phyloP scores from a whole-genome alignment of 2,797 vertebrate species.

The Coranthus polyacanthus region DNA sequence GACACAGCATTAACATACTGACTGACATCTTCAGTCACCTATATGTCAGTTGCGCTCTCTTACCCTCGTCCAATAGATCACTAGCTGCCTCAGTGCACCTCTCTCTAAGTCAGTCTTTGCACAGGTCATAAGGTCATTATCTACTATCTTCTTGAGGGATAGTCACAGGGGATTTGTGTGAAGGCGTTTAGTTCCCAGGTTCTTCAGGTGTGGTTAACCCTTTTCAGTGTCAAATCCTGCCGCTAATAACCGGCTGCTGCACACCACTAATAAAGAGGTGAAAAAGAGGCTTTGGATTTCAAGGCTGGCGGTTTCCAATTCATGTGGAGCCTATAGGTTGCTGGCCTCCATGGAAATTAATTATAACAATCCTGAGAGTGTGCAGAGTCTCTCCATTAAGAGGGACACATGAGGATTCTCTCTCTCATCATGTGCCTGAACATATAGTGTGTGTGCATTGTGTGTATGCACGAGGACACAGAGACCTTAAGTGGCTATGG shows the following conservation, averaged over 20 bases:
- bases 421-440: slow-evolving; percentile 1
- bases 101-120: slow-evolving; percentile 17
- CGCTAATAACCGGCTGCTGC: slow-evolving; percentile 55
- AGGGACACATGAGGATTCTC: slow-evolving; percentile 15
- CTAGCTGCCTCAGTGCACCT: not conserved
- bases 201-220: slow-evolving; percentile 61
- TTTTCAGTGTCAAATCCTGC: slow-evolving; percentile 33
- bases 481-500: slow-evolving; percentile 28
- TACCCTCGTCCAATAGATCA: slow-evolving; percentile 23
- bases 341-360: slow-evolving; percentile 32
- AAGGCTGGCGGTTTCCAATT: slow-evolving; percentile 31
- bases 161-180: slow-evolving; percentile 54
- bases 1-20: slow-evolving; percentile 9
- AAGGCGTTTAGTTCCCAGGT: slow-evolving; percentile 41
- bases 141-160: slow-evolving; percentile 30
- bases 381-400: slow-evolving; percentile 1
- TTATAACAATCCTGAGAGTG: slow-evolving; percentile 8
- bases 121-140: slow-evolving; percentile 60
- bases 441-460: not conserved
- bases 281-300: slow-evolving; percentile 61
- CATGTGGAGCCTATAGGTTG: slow-evolving; percentile 24
- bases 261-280: slow-evolving; percentile 42
- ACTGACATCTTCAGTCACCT: slow-evolving; percentile 21
- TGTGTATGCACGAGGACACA: not conserved
- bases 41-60: not conserved